A percentile compares a stretch with the other conserved stretches of the same genome.
These are phyloP conservation scores for Entomyzon cyanotis DNA, from an alignment of 2,113 vertebrate genomes.

Conservation along the genomic window DNA sequence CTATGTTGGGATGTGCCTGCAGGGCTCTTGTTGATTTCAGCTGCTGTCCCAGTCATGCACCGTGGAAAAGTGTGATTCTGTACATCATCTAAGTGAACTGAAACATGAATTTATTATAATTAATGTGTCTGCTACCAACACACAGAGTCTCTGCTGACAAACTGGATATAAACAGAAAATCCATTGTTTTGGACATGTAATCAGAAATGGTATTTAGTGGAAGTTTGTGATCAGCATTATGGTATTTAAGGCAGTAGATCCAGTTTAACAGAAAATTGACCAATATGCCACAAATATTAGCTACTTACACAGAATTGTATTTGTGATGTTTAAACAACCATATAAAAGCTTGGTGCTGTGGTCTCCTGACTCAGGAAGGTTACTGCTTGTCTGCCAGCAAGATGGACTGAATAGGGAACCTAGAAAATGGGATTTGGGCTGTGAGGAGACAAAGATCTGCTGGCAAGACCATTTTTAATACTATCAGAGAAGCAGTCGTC, in stretches of 20 bases:
- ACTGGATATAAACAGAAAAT: neutral
- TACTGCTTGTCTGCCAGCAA: neutral
- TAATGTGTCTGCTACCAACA: neutral
- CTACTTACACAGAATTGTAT: neutral
- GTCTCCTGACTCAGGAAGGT: neutral
- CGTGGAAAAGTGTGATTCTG: neutral
- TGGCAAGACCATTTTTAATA: neutral
- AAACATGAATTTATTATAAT: neutral
- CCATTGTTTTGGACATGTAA: neutral
- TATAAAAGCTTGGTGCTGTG: neutral
- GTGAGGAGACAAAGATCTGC: neutral
- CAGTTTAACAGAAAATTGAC: neutral
- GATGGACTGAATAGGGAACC: neutral
- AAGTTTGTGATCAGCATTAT: neutral
- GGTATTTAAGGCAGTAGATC: neutral
- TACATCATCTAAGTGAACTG: neutral
- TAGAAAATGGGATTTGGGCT: neutral
- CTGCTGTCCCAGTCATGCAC: neutral
- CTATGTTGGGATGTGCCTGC: neutral
- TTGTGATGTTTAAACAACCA: slow-evolving; percentile 1
- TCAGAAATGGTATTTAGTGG: neutral
- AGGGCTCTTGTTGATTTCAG: neutral
- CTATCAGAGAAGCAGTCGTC: neutral
- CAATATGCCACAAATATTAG: neutral
- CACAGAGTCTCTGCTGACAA: neutral